These are phyloP conservation scores for Poliocrania exsul DNA, from an alignment of 2,797 vertebrate species.

Conservation along the genomic window DNA sequence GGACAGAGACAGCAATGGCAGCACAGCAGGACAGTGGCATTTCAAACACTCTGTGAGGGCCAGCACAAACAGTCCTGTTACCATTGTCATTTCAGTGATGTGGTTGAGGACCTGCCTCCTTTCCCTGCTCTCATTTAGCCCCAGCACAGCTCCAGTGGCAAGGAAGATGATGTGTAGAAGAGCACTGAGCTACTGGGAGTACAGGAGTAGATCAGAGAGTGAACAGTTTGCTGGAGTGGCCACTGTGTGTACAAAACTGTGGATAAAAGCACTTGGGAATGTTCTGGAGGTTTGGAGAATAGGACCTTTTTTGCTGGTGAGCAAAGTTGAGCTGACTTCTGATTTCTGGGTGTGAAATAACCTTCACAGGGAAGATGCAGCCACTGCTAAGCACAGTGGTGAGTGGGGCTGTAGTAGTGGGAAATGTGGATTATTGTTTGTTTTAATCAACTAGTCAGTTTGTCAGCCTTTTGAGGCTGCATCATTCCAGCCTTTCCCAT, in stretches of 20 bases:
- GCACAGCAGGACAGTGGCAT: background rate
- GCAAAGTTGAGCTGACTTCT: background rate
- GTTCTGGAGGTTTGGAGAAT: background rate
- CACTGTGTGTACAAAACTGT: background rate
- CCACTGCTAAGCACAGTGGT: background rate
- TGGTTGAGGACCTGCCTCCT: background rate
- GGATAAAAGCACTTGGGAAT: background rate
- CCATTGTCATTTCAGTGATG: background rate
- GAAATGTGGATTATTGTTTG: background rate
- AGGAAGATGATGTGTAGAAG: background rate
- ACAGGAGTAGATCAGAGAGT: background rate
- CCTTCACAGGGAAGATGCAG: background rate
- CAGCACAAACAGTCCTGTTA: background rate
- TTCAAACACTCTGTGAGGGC: background rate
- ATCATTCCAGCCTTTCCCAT: background rate
- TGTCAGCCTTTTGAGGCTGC: background rate
- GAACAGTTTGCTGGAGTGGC: background rate
- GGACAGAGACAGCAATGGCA: background rate
- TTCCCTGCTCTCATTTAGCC: background rate
- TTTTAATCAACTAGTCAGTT: slow-evolving; percentile 16
- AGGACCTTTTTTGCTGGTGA: background rate
- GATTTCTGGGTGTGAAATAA: background rate
- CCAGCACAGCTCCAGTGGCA: background rate
- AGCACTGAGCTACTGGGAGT: background rate
- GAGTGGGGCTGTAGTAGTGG: background rate